These are phyloP conservation scores for Microdon myrmicae DNA, from an alignment of 2,888 invertebrate genomes.

Conservation along the genomic window DNA sequence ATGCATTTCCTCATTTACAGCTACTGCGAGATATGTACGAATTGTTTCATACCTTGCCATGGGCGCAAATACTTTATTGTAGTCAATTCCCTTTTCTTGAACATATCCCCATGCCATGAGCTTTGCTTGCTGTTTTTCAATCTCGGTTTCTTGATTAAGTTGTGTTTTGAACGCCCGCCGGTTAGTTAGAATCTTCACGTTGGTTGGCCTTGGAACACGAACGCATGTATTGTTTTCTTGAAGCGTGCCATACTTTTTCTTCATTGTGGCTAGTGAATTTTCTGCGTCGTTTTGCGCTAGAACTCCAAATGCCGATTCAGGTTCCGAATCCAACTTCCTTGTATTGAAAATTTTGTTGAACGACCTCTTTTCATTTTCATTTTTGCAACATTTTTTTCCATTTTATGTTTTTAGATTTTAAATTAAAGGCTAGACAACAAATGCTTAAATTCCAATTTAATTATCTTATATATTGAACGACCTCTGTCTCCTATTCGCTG, in stretches of 20 bases:
- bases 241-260: conserved; percentile 74
- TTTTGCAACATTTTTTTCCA: too few relatives aligned
- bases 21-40: conserved; percentile 36
- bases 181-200: too few relatives aligned
- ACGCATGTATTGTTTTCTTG: conserved; percentile 24
- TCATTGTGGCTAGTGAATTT: conserved; percentile 79
- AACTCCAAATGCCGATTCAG: too few relatives aligned
- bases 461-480: too few relatives aligned
- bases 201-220: conserved; percentile 1
- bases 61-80: conserved; percentile 49
- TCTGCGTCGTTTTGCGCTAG: conserved; percentile 1
- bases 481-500: too few relatives aligned
- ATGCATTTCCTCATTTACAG: conserved; percentile 25
- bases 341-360: too few relatives aligned
- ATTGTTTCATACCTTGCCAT: conserved; percentile 47
- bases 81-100: conserved; percentile 48
- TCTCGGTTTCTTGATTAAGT: conserved; percentile 15
- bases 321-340: too few relatives aligned
- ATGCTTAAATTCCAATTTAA: too few relatives aligned
- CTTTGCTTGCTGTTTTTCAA: conserved; percentile 37
- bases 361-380: too few relatives aligned
- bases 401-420: too few relatives aligned
- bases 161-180: conserved; percentile 26
- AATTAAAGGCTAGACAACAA: too few relatives aligned
- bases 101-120: conserved; percentile 41